Evolutionary conservation across 2,113 vertebrate genomes (phyloP), one percentile per base, ranked within the genome.

Genomic region (Australoheros scitulus): DNA sequence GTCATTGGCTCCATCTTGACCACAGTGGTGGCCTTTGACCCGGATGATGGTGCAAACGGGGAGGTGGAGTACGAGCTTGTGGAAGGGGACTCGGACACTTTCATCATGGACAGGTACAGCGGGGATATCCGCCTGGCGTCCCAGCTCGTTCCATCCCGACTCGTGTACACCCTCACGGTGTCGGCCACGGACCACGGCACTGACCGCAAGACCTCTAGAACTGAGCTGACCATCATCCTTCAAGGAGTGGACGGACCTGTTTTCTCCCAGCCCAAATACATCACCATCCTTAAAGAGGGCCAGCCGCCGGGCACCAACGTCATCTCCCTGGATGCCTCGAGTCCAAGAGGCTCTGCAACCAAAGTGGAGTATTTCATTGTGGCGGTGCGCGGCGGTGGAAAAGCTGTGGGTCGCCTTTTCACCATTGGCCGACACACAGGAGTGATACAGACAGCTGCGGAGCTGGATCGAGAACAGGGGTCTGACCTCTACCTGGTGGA

Each of bases 311-410:
- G 98, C 61, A 99, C 98, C 17, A 97, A 96, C 0, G 98, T 99
- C 64, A 97, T 99, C 78, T 97, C 98, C 1, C 95, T 99, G 59
- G 97, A 97, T 14, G 98, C 98, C 1, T 94, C 97, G 0, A 99
- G 97, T 85, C 96, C 97, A 0, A 94, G 97, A 18, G 97, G 97
- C 58, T 94, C 97, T 0, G 95, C 94, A 17, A 94, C 94, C 26
- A 96, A 95, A 70, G 97, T 99, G 96, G 98, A 99, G 91, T 99
- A 98, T 92, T 99, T 97, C 83, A 98, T 99, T 0, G 98, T 99
- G 80, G 97, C 97, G 0, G 97, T 98, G 1, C 97, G 95, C 2
- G 97, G 98, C 0, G 96, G 96, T 1, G 97, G 97, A 1, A 97
- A 94, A 89, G 93, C 95, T 1, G 96, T 96, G 0, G 98, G 98